Base-by-base conservation (phyloP, 2,888 invertebrate genomes). In the Orthosia incerta region DNA sequence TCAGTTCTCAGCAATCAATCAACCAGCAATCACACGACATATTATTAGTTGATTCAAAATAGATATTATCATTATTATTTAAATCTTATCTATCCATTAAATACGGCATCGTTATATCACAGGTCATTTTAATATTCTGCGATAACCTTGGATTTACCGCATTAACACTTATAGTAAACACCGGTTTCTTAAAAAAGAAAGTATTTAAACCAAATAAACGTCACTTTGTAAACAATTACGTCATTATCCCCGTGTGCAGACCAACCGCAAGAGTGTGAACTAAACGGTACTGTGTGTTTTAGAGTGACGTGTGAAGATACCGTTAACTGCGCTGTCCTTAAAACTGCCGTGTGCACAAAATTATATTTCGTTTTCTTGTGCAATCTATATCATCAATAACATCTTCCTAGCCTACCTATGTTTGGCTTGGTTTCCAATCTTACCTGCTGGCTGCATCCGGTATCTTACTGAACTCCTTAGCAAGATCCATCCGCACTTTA, bases 131-230 rank as follows among this genome's bases (percentile, higher is more conserved):
- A 39, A 48, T 56, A 45, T 48, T 62, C 63, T 12, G n/a, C 11
- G 64, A 26, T 50, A 65, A 65, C 65, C 65, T 65, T 64, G 73
- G 46, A 73, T 39, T 39, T 63, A 4, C 0, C 18, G 5, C 31
- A n/a, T 20, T 23, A 23, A 48, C n/a, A 48, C 7, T 15, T 56
- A 18, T 9, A 26, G 3, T 39, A 39, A 39, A 48, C n/a, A 56
- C 39, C 20, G 20, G 53, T 61, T 64, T 64, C 50, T 7, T 48
- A 48, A 74, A 65, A 71, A 51, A 65, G 53, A 62, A 74, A 74
- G 61, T 68, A 18, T 39, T 23, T 16, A 57, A 39, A 53, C 57
- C 64, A 78, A 68, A 79, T 57, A 74, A 11, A 61, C 55, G 68
- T 61, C 46, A 65, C 7, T 56, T 48, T 7, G 46, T 57, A 45